Evolutionary conservation across 2,797 vertebrate species (phyloP).

Genomic region (Oophaga sylvatica): DNA sequence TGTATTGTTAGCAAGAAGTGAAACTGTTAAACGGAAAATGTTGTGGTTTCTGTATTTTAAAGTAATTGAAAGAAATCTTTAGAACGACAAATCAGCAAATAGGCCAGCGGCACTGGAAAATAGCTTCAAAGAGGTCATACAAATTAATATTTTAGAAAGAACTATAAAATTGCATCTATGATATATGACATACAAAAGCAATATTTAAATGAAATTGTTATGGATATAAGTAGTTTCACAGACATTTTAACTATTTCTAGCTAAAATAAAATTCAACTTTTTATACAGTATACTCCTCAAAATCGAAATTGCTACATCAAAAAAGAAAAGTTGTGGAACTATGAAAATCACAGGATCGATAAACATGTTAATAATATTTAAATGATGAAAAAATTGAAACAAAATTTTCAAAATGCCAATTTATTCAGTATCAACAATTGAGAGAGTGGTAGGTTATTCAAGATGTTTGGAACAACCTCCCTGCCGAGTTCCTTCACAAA

Average conservation of each 20-base stretch:
- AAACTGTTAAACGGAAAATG: constrained; percentile 41
- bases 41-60: constrained; percentile 75
- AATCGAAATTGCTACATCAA: too few species aligned
- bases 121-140: constrained; percentile 87
- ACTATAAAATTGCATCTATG: constrained; percentile 89
- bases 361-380: too few species aligned
- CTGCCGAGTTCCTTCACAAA: too few species aligned
- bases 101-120: constrained; percentile 83
- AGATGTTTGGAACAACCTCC: too few species aligned
- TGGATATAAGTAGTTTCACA: constrained; percentile 82
- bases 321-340: too few species aligned
- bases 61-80: constrained; percentile 91
- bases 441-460: too few species aligned
- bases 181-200: constrained; percentile 89
- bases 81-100: constrained; percentile 84
- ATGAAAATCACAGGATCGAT: too few species aligned
- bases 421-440: too few species aligned
- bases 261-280: constrained; percentile 84
- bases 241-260: constrained; percentile 80
- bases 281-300: constrained; percentile 69
- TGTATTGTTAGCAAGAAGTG: constrained; percentile 40
- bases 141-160: constrained; percentile 90
- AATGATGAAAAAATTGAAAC: too few species aligned
- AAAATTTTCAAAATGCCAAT: too few species aligned
- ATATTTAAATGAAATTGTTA: constrained; percentile 91